Evolutionary conservation across 2,113 vertebrate genomes (phyloP), one percentile per base, ranked within the genome.

Genomic region (Fulmarus glacialis): DNA sequence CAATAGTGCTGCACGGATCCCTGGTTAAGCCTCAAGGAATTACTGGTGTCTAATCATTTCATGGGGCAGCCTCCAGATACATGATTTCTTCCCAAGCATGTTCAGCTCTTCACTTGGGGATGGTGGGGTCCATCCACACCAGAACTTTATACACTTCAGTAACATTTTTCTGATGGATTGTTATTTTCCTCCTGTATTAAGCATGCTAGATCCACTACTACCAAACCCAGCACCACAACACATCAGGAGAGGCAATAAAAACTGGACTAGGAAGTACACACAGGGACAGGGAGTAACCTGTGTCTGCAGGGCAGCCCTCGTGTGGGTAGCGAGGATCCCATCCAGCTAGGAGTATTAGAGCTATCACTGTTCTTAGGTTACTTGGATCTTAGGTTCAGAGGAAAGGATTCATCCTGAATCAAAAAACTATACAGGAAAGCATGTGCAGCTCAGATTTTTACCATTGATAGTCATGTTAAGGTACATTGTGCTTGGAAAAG

Each of bases 391-490:
- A 45, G 16, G 45, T 63, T 40, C 12, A 87, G 55, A 67, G 60
- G 27, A 77, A n/a, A 82, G 32, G 10, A 23, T 70, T 82, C 45
- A 32, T 27, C 29, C 18, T 29, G 48, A 77, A 56, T 43, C 40
- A 38, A 55, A 84, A 48, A 52, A 19, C 24, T 12, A 20, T 15
- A 40, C 14, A 72, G 56, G 20, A 82, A 58, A 87, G 16, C 23
- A 42, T 6, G 21, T 34, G 43, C 70, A 93, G 52, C 64, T 90
- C 84, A 81, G 26, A 13, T 30, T 56, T 70, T 74, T n/a, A 56
- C 21, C 70, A 68, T n/a, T 8, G 1, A 3, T 7, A 23, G 21
- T 36, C 59, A 74, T 0, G 0, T 8, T 60, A 43, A 87, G n/a
- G 27, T 45, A 43, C n/a, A 40, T 47, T 70, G 22, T 2, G 4